Evolutionary conservation across 2,797 vertebrate species (phyloP).

Genomic region (Lophotriccus pileatus): DNA sequence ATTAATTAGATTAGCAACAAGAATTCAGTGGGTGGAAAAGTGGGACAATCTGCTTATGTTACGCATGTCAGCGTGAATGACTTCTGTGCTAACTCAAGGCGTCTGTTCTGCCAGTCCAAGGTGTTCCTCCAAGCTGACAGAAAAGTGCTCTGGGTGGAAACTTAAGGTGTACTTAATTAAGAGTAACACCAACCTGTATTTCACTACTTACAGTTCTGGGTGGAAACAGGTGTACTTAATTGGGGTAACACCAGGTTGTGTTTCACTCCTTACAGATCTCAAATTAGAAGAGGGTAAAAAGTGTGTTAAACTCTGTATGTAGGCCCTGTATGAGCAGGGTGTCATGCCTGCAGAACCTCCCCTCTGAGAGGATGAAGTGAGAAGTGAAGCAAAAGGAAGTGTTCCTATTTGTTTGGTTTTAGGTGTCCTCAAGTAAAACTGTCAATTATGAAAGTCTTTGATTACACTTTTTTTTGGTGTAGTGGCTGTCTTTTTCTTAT

Average conservation of each 20-base stretch:
- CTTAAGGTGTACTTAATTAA: neutral
- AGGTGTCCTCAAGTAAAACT: neutral
- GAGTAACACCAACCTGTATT: neutral
- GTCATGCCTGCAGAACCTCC: neutral
- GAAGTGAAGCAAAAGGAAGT: neutral
- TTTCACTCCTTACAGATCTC: neutral
- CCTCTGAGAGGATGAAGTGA: neutral
- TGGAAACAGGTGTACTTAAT: neutral
- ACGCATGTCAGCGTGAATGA: neutral
- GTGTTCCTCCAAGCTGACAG: constrained; percentile 2
- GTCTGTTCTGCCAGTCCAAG: neutral
- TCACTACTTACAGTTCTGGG: neutral
- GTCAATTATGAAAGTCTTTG: neutral
- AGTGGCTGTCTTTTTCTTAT: neutral
- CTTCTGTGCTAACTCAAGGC: constrained; percentile 10
- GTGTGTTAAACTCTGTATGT: neutral
- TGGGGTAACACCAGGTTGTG: neutral
- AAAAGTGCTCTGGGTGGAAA: neutral
- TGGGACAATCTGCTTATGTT: neutral
- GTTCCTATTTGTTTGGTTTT: neutral
- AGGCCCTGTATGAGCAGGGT: neutral
- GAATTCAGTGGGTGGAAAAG: constrained; percentile 39
- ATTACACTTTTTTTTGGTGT: neutral
- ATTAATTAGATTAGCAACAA: constrained; percentile 29
- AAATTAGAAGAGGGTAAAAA: neutral